These are phyloP conservation scores for Hippocampus guttulatus DNA, from an alignment of 2,113 vertebrate genomes.

Conservation along the genomic window DNA sequence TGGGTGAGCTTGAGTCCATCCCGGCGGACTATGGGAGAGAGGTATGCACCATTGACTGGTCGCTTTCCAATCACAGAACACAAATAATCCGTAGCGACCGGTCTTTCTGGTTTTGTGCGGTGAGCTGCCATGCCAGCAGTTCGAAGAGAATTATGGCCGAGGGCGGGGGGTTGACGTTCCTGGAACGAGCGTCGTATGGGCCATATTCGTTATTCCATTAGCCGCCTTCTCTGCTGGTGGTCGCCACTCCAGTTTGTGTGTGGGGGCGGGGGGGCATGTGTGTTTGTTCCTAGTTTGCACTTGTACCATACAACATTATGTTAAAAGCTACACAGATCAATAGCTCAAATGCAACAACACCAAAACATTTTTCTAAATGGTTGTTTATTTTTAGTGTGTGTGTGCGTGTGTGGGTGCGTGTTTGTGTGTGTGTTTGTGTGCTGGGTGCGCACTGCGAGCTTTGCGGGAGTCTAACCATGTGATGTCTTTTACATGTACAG, in stretches of 20 bases:
- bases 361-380: slow-evolving; percentile 38
- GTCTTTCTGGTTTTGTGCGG: slow-evolving; percentile 3
- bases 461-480: slow-evolving; percentile 40
- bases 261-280: not conserved
- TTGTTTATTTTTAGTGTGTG: slow-evolving; percentile 14
- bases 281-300: slow-evolving; percentile 14
- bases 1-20: not conserved
- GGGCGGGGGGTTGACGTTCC: slow-evolving; percentile 45
- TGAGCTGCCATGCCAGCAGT: slow-evolving; percentile 38
- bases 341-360: slow-evolving; percentile 30
- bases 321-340: slow-evolving; percentile 57
- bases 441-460: slow-evolving; percentile 19
- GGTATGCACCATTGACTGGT: not conserved
- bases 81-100: no score
- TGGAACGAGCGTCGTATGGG: slow-evolving; percentile 40
- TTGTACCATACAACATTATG: slow-evolving; percentile 43
- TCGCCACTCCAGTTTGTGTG: slow-evolving; percentile 6
- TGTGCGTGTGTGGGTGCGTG: slow-evolving; percentile 17
- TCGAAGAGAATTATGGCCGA: slow-evolving; percentile 41
- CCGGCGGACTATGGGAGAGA: not conserved
- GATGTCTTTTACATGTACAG: slow-evolving; percentile 44
- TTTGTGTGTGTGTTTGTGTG: slow-evolving; percentile 17
- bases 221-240: slow-evolving; percentile 14
- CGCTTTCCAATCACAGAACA: not conserved
- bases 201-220: slow-evolving; percentile 55